phyloP scores from a whole-genome alignment of 2,888 invertebrate species.

The Mimas tiliae region DNA sequence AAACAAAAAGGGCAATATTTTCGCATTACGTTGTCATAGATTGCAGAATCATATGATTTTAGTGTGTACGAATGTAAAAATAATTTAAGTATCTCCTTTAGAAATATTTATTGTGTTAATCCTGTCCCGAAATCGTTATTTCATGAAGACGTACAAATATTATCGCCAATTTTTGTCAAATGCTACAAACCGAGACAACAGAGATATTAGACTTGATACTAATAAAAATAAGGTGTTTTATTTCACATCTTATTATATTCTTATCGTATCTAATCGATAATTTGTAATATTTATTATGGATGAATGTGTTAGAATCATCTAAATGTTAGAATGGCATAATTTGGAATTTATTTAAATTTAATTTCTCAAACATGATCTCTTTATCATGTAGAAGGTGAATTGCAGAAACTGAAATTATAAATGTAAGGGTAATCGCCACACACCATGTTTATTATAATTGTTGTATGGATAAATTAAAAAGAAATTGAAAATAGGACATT shows the following conservation, averaged over 20 bases:
- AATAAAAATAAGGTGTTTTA: background rate
- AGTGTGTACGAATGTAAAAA: conserved; percentile 8
- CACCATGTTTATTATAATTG: no score
- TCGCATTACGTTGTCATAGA: background rate
- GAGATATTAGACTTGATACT: background rate
- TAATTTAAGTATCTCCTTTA: background rate
- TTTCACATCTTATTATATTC: background rate
- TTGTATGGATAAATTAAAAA: no score
- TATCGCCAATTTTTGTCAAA: background rate
- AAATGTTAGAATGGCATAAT: background rate
- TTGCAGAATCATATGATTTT: conserved; percentile 16
- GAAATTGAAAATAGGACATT: no score
- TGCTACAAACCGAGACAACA: background rate
- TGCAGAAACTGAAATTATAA: no score
- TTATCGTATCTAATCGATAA: background rate
- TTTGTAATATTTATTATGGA: background rate
- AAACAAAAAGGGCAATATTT: conserved; percentile 13
- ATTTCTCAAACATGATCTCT: no score
- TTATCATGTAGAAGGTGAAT: no score
- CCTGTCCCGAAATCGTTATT: background rate
- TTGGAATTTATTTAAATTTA: background rate
- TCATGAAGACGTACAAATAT: background rate
- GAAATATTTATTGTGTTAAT: background rate
- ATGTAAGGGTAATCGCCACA: no score
- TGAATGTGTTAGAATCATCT: no score